Evolutionary conservation across 1,140 invertebrate genomes (phyloP).

Genomic region (Pseudomyrmex dendroicus): DNA sequence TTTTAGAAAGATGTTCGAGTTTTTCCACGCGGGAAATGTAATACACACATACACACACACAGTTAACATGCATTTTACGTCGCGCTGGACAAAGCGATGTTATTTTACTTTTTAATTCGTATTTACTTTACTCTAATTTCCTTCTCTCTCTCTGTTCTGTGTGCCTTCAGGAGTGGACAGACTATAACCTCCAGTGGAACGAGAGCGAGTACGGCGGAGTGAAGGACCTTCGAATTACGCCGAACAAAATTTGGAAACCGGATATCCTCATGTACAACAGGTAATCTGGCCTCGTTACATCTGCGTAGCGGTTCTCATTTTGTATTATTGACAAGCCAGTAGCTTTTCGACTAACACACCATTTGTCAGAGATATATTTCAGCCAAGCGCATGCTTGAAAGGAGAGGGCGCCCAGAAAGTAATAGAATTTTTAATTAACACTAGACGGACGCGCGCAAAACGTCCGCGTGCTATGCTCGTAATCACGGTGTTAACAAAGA

Average conservation of each 20-base stretch:
- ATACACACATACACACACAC: background rate
- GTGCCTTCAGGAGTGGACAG: constrained; percentile 95
- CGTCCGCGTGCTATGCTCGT: constrained; percentile 12
- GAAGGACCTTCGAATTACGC: constrained; percentile 96
- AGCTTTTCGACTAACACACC: constrained; percentile 43
- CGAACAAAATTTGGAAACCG: constrained; percentile 98
- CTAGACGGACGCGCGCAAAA: background rate
- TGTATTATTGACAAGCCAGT: constrained; percentile 53
- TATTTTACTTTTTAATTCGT: background rate
- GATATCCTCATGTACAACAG: constrained; percentile 99
- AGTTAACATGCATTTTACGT: background rate
- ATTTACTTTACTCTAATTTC: background rate
- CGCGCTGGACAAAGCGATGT: background rate
- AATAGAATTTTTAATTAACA: constrained; percentile 58
- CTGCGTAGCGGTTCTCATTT: constrained; percentile 54
- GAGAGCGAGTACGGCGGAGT: constrained; percentile 96
- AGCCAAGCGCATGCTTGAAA: constrained; percentile 11
- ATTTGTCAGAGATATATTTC: constrained; percentile 52
- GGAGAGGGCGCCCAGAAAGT: background rate
- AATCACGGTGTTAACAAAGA: constrained; percentile 42
- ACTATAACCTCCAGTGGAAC: constrained; percentile 98
- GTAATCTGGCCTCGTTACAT: constrained; percentile 86
- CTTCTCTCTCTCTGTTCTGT: constrained; percentile 65
- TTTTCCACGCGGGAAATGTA: background rate
- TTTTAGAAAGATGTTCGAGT: background rate